Percentiles rank a stretch among this genome's conserved stretches.
phyloP scores from a whole-genome alignment of 1,140 invertebrate genomes.

The Drosophila pruinosa region DNA sequence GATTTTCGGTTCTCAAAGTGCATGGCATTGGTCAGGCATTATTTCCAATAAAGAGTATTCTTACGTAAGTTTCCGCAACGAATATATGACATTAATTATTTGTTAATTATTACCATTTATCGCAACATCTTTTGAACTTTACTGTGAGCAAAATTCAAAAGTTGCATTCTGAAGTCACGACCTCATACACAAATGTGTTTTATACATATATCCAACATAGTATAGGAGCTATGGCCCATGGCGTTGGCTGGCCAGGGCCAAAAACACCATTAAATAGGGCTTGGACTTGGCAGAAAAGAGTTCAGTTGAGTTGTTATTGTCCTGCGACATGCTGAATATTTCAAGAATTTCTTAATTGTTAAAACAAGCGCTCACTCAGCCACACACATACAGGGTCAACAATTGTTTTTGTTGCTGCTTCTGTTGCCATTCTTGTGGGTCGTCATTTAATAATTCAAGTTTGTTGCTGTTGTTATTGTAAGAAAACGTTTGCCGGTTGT shows the following conservation, averaged over 20 bases:
- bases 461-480: slow-evolving; percentile 35
- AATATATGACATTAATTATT: no score
- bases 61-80: no score
- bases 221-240: neutral
- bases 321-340: slow-evolving; percentile 55
- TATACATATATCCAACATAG: no score
- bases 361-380: slow-evolving; percentile 33
- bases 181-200: no score
- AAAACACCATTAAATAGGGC: slow-evolving; percentile 21
- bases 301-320: slow-evolving; percentile 27
- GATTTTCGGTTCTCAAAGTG: neutral
- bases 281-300: slow-evolving; percentile 14
- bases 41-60: no score
- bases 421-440: slow-evolving; percentile 47
- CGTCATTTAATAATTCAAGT: slow-evolving; percentile 70
- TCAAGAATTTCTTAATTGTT: slow-evolving; percentile 76
- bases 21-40: neutral
- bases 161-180: neutral
- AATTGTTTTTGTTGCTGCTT: slow-evolving; percentile 6
- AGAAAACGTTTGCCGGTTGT: slow-evolving; percentile 31
- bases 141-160: no score
- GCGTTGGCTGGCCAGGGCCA: slow-evolving; percentile 19
- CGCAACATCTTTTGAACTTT: no score
- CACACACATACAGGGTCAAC: slow-evolving; percentile 6
- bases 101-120: no score